phyloP scores from a whole-genome alignment of 2,113 vertebrate species.

The Theropithecus gelada region DNA sequence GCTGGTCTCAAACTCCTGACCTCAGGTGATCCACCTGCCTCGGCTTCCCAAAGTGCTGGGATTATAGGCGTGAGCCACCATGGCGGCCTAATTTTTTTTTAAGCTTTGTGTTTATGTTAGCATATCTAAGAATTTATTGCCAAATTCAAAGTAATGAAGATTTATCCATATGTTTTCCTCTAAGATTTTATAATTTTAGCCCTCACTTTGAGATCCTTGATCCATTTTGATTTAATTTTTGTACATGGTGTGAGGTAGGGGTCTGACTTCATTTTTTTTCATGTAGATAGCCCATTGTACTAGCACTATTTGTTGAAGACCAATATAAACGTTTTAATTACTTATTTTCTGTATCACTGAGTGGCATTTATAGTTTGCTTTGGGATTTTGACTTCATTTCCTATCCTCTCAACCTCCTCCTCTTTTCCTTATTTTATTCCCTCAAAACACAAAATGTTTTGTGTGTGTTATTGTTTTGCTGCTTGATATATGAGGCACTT shows the following conservation, averaged over 20 bases:
- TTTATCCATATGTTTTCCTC: neutral
- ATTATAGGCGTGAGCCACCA: too few species aligned
- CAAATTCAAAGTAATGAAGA: neutral
- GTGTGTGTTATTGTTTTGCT: neutral
- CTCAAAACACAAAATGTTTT: neutral
- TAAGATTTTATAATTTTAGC: neutral
- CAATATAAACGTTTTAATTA: neutral
- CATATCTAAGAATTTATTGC: neutral
- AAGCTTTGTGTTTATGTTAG: neutral
- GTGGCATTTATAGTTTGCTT: constrained; percentile 15
- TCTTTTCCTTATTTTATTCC: neutral
- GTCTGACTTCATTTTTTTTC: neutral
- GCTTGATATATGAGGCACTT: neutral
- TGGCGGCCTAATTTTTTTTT: neutral
- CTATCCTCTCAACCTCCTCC: neutral
- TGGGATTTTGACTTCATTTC: neutral
- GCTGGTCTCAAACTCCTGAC: too few species aligned
- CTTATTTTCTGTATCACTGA: neutral
- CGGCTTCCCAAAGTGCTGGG: too few species aligned
- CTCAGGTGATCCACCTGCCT: too few species aligned
- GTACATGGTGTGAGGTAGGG: neutral
- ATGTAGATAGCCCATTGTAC: neutral
- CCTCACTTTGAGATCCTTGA: neutral
- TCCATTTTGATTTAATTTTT: neutral
- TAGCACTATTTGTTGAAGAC: neutral